Evolutionary conservation across 2,113 vertebrate species (phyloP), one percentile per base, ranked within the genome.

Genomic region (Cynoglossus semilaevis): DNA sequence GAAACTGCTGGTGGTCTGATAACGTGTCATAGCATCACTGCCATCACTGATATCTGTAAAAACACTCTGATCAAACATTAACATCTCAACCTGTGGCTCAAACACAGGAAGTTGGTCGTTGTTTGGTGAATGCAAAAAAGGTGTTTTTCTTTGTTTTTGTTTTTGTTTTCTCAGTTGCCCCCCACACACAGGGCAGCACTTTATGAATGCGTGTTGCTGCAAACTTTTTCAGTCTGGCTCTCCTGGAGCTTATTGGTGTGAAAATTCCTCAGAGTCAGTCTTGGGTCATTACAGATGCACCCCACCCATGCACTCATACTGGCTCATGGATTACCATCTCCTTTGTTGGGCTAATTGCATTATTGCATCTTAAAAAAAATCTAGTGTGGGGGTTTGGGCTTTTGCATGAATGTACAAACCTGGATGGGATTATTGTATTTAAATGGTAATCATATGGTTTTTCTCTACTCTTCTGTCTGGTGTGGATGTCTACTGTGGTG

Each of bases 1-100:
- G 77, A 72, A 84, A 83, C 84, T 77, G 79, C 84, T 85, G 89
- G 88, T 85, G 87, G 87, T 85, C 88, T 87, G 84, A 88, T 88
- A 82, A 75, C 51, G 67, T 63, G 43, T 68, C 54, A 58, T 60
- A 64, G 40, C 58, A 40, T 63, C 7, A 40, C 52, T 61, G 63
- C 43, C 58, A 40, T 63, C 7, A 40, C 52, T 61, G 63, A 63
- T 77, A 80, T 61, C 67, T 74, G 69, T 12, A 1, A n/a, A 56
- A 45, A 5, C 12, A 29, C 22, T n/a, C n/a, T n/a, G n/a, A n/a
- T n/a, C n/a, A n/a, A 29, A 29, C 22, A 18, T 44, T 15, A 9
- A 15, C 47, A 58, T 18, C 15, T 54, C 4, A 44, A 57, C 10
- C 47, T 49, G 15, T 1, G 36, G 10, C 34, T 19, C 6, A 13